phyloP scores from a whole-genome alignment of 2,888 invertebrate species.

The Cheilosia impressa region DNA sequence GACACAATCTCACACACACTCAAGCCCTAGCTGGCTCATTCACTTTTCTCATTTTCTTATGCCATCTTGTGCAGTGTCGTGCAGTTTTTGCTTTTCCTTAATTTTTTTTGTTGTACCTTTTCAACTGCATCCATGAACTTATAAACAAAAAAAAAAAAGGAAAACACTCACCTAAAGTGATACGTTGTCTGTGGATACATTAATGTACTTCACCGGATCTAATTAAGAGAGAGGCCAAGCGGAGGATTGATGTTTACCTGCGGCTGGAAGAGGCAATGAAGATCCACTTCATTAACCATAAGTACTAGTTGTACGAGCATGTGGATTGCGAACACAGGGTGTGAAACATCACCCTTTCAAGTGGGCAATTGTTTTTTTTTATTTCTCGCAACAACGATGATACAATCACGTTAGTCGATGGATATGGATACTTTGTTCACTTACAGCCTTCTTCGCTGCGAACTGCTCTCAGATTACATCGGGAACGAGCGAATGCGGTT shows the following conservation, averaged over 20 bases:
- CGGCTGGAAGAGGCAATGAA: conserved; percentile 67
- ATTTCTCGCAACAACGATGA: conserved; percentile 53
- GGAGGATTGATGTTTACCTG: conserved; percentile 66
- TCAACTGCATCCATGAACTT: conserved; percentile 32
- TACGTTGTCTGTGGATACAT: conserved; percentile 37
- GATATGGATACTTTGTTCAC: conserved; percentile 17
- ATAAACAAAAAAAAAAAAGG: conserved; percentile 42
- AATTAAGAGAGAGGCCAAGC: conserved; percentile 69
- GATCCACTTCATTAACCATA: conserved; percentile 66
- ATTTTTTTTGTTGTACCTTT: conserved; percentile 9
- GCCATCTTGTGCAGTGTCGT: conserved; percentile 38
- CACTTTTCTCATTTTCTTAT: conserved; percentile 34
- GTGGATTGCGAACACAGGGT: background rate
- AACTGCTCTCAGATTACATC: background rate
- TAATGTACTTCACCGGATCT: conserved; percentile 63
- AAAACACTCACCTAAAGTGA: conserved; percentile 50
- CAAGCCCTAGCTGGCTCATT: conserved; percentile 17
- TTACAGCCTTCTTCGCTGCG: background rate
- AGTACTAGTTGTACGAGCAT: conserved; percentile 6
- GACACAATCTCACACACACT: conserved; percentile 19
- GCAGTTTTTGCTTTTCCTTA: conserved; percentile 14
- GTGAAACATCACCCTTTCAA: conserved; percentile 33
- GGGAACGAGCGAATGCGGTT: background rate
- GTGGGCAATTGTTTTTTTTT: conserved; percentile 54
- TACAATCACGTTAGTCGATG: conserved; percentile 64